phyloP scores from a whole-genome alignment of 2,113 vertebrate genomes.

The Thamnophis sirtalis region DNA sequence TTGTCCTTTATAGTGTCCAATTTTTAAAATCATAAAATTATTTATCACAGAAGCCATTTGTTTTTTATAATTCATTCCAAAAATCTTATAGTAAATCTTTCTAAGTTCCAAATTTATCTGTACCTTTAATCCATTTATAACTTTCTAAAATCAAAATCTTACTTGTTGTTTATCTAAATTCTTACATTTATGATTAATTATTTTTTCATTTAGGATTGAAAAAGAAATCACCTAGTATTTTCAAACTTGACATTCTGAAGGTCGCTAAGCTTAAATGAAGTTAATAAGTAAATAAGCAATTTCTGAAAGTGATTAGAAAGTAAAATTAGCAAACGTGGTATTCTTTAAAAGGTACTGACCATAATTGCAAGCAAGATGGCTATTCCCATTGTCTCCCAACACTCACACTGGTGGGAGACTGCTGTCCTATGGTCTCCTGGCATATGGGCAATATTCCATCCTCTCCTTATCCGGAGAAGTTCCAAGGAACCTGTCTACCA shows the following conservation, averaged over 20 bases:
- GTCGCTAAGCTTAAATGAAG: neutral
- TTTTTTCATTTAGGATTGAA: neutral
- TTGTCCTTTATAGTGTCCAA: neutral
- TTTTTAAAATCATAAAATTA: neutral
- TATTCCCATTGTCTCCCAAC: neutral
- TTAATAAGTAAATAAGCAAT: neutral
- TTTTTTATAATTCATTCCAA: neutral
- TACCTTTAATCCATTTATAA: neutral
- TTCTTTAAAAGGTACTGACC: neutral
- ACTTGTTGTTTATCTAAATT: neutral
- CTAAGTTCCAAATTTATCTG: neutral
- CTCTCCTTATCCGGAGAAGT: neutral
- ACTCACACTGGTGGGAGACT: neutral
- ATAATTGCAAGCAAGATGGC: neutral
- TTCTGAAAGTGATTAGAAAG: neutral
- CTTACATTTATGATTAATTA: neutral
- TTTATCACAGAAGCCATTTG: neutral
- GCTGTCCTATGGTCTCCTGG: neutral
- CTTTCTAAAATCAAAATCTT: neutral
- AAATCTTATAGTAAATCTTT: neutral
- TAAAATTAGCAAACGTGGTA: neutral
- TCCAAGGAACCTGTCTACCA: neutral
- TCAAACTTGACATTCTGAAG: neutral
- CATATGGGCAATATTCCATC: neutral
- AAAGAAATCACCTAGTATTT: neutral